A percentile compares a stretch with the other conserved stretches of the same genome.
phyloP scores from a whole-genome alignment of 2,888 invertebrate species.

The Adelphocoris suturalis region DNA sequence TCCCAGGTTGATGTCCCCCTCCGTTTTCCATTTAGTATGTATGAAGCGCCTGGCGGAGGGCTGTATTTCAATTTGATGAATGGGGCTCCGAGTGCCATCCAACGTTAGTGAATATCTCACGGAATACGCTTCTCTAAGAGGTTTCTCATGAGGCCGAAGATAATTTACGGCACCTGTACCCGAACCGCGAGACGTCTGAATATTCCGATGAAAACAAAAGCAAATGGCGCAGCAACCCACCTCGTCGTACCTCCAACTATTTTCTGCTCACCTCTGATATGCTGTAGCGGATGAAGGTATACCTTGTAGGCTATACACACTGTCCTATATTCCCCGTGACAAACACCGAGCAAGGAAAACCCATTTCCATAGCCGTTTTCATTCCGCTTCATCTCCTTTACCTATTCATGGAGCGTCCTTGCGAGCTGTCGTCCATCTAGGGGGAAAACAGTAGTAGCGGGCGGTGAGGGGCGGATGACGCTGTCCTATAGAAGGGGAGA shows the following conservation, averaged over 20 bases:
- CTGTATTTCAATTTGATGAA: slow-evolving; percentile 42
- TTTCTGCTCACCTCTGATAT: too few relatives aligned
- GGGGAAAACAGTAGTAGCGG: too few relatives aligned
- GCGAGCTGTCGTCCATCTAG: too few relatives aligned
- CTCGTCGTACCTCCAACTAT: not conserved
- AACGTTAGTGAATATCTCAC: slow-evolving; percentile 35
- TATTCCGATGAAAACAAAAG: slow-evolving; percentile 18
- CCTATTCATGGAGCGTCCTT: not conserved
- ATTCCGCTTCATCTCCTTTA: not conserved
- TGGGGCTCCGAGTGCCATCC: slow-evolving; percentile 29
- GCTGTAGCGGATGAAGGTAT: too few relatives aligned
- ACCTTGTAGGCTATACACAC: not conserved
- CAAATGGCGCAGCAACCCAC: not conserved
- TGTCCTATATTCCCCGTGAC: not conserved
- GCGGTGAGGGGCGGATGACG: too few relatives aligned
- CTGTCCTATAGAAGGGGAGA: too few relatives aligned
- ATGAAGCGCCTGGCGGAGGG: not conserved
- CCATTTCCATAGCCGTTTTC: not conserved
- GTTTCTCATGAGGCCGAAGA: slow-evolving; percentile 59
- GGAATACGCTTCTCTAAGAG: slow-evolving; percentile 48
- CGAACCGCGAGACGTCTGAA: slow-evolving; percentile 15
- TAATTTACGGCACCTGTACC: slow-evolving; percentile 54
- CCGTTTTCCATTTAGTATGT: slow-evolving; percentile 29
- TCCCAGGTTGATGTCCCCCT: slow-evolving; percentile 33
- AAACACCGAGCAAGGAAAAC: not conserved